A percentile compares a stretch with the other conserved stretches of the same genome.
phyloP scores from a whole-genome alignment of 2,113 vertebrate genomes.

The Romanogobio albipinnatus region DNA sequence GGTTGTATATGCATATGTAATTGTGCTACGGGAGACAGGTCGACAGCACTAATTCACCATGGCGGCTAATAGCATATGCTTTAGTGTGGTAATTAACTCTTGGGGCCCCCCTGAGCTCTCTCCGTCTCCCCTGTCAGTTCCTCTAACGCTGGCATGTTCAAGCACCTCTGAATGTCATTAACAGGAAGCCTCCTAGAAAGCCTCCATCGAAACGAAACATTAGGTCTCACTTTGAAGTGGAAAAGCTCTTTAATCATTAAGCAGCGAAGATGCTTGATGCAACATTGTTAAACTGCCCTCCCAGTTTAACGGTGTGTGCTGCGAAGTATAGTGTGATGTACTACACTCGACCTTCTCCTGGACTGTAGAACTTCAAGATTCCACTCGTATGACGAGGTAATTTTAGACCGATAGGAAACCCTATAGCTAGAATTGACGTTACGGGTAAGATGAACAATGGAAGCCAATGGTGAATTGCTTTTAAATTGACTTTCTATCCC shows the following conservation, averaged over 20 bases:
- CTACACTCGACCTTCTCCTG: background rate
- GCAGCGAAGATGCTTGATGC: conserved; percentile 61
- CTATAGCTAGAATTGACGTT: background rate
- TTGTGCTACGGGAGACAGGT: conserved; percentile 27
- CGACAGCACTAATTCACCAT: conserved; percentile 44
- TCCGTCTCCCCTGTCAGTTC: conserved; percentile 22
- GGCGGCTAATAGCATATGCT: conserved; percentile 50
- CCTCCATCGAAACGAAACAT: conserved; percentile 71
- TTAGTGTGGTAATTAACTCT: conserved; percentile 50
- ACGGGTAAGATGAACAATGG: conserved; percentile 57
- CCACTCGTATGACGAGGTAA: background rate
- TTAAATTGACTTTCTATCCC: conserved; percentile 9
- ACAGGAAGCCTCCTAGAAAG: conserved; percentile 63
- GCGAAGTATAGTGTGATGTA: conserved; percentile 1
- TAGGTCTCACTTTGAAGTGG: conserved; percentile 73
- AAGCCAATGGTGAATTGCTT: conserved; percentile 10
- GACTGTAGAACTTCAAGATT: conserved; percentile 19
- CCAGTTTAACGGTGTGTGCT: conserved; percentile 69
- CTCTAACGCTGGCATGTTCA: conserved; percentile 23
- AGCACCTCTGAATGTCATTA: conserved; percentile 68
- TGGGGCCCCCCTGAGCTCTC: background rate
- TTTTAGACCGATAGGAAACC: background rate
- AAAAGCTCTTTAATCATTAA: conserved; percentile 60
- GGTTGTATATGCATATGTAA: conserved; percentile 37
- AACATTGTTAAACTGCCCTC: conserved; percentile 66